Conservation (phyloP, 1,140 invertebrate genomes). For the Drosophila equinoxialis region DNA sequence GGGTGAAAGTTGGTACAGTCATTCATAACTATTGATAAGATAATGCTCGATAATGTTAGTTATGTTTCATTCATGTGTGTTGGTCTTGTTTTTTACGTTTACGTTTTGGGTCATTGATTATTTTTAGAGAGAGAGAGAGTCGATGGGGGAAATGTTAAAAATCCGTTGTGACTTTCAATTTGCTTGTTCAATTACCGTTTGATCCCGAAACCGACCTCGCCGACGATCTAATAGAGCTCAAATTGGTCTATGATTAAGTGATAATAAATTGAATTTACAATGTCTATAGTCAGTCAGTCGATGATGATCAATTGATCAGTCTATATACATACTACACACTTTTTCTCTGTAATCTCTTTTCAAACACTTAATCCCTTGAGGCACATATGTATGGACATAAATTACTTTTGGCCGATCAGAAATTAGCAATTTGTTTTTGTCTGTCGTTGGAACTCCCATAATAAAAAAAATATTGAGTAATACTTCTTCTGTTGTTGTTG, state of each 20-base stretch:
- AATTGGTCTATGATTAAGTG: constrained; percentile 48
- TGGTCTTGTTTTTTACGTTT: constrained; percentile 23
- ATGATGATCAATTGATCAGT: constrained; percentile 28
- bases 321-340: constrained; percentile 1
- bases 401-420: constrained; percentile 4
- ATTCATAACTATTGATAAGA: constrained; percentile 1
- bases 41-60: background rate
- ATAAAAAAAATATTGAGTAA: constrained; percentile 32
- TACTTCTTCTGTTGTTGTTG: background rate
- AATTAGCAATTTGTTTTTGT: constrained; percentile 14
- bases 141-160: constrained; percentile 16
- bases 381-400: background rate
- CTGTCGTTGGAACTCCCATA: background rate
- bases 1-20: background rate
- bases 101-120: constrained; percentile 32
- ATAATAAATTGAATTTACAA: constrained; percentile 55
- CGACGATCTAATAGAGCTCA: constrained; percentile 15
- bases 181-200: constrained; percentile 64
- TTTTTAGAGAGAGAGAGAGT: constrained; percentile 17
- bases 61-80: constrained; percentile 25
- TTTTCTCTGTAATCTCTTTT: background rate
- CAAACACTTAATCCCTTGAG: background rate
- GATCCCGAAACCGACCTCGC: constrained; percentile 69
- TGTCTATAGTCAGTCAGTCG: constrained; percentile 19
- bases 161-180: constrained; percentile 60